Base-by-base conservation (phyloP, 2,888 invertebrate genomes). In the Monopis laevigella region DNA sequence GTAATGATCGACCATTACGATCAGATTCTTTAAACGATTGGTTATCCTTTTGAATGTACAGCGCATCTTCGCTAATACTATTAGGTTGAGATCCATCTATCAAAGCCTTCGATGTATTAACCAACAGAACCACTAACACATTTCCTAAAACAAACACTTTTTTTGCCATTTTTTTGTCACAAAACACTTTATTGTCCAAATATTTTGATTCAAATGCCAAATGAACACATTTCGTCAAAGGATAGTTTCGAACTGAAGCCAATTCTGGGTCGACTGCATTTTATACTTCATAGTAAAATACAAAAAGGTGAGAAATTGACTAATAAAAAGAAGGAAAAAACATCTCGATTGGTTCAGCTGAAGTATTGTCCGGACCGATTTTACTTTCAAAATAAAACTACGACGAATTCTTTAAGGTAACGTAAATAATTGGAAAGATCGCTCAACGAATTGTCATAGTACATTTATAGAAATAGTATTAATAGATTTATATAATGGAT, bases 31-130 rank as follows among this genome's bases (percentile, higher is more conserved):
- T 62, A 60, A 3, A 51, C 48, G 11, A 42, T 17, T 3, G 17
- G 19, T 42, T 36, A 10, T 38, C 36, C 10, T 47, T 43, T 40
- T 59, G 55, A 26, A 47, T 48, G 14, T 45, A 47, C 21, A 55
- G 55, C 1, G 41, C 39, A 35, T 50, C 48, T 12, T 54, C 54
- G 1, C 28, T 30, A 11, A 70, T 54, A 0, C 50, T 46, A 24
- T 74, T 75, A 0, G 59, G 55, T 42, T 59, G 56, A 1, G 61
- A 48, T 46, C 62, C 69, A 47, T 72, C 70, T 16, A 74, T 73
- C 6, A 59, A 55, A 47, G 61, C 66, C 45, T 54, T 51, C 2
- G 58, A 53, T 34, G 43, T 48, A 61, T 54, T 43, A 47, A 51
- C 52, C 62, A 65, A 19, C 52, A 65, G 28, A 42, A 61, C 46